Evolutionary conservation across 2,888 invertebrate species (phyloP), one percentile per base, ranked within the genome.

Genomic region (Argyresthia albistria): DNA sequence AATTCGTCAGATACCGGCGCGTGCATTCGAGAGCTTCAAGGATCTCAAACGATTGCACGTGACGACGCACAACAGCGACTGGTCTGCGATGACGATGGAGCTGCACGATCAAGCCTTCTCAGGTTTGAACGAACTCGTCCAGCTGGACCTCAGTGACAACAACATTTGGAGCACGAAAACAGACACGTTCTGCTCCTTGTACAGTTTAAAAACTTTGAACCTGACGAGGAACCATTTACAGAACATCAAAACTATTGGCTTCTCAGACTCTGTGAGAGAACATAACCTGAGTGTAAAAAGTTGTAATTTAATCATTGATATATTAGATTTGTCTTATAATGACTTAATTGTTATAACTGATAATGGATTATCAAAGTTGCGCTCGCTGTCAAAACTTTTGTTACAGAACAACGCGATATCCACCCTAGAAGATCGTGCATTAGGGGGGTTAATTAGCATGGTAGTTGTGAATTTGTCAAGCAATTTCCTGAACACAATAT

Each of bases 51-150:
- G 89, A 57, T 79, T 95, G 53, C 90, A 91, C 51, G 78, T 95
- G 64, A 90, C 92, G 54, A 93, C 94, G 35, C 91, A 91, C 71
- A 94, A 94, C 78, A 91, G 92, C 59, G 93, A 94, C 69, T 94
- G 94, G 93, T 92, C 93, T 16, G 90, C 92, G 39, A 92, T 93
- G 91, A 92, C 92, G 60, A 88, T 94, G 80, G 93, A 93, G 63
- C 72, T 94, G 53, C 89, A 92, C 65, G 88, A 91, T 50, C 91
- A 91, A 66, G 92, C 93, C 57, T 91, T 95, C 59, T 79, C 90
- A 55, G 90, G 93, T 39, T 80, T 94, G 63, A 89, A 90, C 55
- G 91, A 91, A 74, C 86, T 94, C 52, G 88, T 91, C 57, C 89
- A 89, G 64, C 88, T 94, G 60, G 91, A 94, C 76, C 79, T 95